Evolutionary conservation across 92 coral and sea anemone genomes (phyloP).

Genomic region (Phenganax marumi): DNA sequence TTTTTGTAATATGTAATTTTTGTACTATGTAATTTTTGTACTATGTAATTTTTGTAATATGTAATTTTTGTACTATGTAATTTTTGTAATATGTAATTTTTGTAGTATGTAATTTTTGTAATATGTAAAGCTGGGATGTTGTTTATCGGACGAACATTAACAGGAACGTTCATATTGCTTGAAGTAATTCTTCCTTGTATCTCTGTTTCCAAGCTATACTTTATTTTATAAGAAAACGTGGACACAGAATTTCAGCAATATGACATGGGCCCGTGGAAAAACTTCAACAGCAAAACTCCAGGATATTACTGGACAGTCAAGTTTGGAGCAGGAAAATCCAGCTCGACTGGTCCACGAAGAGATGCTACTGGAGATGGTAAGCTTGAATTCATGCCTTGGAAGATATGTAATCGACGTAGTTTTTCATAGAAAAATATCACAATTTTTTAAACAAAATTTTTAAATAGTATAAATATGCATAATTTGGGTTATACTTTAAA

Average conservation of each 20-base stretch:
- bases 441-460: neutral
- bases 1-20: no score
- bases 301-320: conserved; percentile 23
- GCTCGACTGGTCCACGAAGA: neutral
- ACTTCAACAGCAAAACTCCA: neutral
- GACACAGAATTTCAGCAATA: conserved; percentile 33
- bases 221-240: neutral
- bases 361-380: conserved; percentile 38
- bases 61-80: no score
- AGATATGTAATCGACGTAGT: neutral
- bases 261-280: conserved; percentile 18
- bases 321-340: neutral
- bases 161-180: neutral
- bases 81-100: no score
- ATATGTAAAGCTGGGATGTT: no score
- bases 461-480: neutral
- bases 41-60: no score
- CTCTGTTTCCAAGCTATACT: neutral
- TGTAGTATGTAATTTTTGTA: neutral
- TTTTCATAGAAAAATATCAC: neutral
- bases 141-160: no score
- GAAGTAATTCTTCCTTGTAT: neutral
- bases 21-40: no score
- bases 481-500: neutral
- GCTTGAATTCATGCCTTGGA: neutral